Conservation (phyloP, 2,113 vertebrate species). For the Grallaria varia region DNA sequence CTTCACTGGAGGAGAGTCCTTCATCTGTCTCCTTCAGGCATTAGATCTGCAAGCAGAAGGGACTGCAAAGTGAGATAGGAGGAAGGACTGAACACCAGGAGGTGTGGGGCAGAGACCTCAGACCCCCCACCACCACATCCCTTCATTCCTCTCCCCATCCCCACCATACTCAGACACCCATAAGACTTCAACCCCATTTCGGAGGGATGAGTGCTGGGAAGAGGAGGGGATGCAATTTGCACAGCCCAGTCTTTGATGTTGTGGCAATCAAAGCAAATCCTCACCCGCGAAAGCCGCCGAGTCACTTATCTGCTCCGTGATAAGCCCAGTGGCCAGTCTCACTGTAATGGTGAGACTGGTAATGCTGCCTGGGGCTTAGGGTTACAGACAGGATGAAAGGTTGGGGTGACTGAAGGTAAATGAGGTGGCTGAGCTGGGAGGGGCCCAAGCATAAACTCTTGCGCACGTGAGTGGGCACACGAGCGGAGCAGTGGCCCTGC, state of each 20-base stretch:
- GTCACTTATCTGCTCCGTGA: slow-evolving; percentile 3
- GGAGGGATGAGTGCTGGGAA: not conserved
- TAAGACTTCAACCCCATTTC: not conserved
- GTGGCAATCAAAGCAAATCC: slow-evolving; percentile 11
- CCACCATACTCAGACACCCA: not conserved
- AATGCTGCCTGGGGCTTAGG: not conserved
- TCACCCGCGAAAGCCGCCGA: not conserved
- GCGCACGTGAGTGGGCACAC: not conserved
- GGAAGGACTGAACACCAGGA: not conserved
- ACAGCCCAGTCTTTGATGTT: slow-evolving; percentile 2
- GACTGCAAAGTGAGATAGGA: not conserved
- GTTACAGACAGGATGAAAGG: not conserved
- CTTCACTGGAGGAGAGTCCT: not conserved
- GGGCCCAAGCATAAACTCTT: not conserved
- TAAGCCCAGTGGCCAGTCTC: not conserved
- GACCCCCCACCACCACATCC: too few relatives aligned
- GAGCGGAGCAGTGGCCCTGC: not conserved
- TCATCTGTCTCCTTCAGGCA: not conserved
- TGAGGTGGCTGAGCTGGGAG: not conserved
- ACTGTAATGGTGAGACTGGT: not conserved
- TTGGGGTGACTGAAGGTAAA: slow-evolving; percentile 5
- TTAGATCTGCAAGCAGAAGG: not conserved
- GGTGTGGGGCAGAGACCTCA: not conserved
- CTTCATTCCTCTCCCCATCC: not conserved
- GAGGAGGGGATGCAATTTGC: not conserved